These are phyloP conservation scores for Rafetus swinhoei DNA, from an alignment of 2,113 vertebrate species.

Conservation along the genomic window DNA sequence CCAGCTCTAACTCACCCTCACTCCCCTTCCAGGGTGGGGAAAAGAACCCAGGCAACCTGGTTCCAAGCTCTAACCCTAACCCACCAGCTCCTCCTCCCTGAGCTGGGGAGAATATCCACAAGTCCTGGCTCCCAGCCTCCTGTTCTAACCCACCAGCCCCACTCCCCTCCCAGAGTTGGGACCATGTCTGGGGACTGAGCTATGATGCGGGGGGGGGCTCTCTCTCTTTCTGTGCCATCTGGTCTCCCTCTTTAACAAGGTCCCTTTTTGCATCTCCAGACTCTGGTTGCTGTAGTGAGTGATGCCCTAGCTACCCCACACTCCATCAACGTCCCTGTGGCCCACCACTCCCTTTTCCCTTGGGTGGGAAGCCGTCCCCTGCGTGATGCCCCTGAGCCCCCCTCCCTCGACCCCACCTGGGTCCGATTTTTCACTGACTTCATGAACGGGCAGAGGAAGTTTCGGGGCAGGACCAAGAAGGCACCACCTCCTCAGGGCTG, in stretches of 20 bases:
- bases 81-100: neutral
- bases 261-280: neutral
- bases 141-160: neutral
- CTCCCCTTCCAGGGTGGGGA: neutral
- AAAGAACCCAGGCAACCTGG: neutral
- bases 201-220: neutral
- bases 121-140: neutral
- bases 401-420: neutral
- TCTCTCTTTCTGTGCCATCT: too few species aligned
- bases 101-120: neutral
- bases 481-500: constrained; percentile 67
- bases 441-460: constrained; percentile 68
- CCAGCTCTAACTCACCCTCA: neutral
- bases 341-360: fast-evolving
- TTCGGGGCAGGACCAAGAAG: constrained; percentile 75
- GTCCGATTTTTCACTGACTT: constrained; percentile 70
- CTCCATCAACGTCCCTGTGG: neutral
- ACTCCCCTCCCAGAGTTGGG: neutral
- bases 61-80: neutral
- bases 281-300: neutral
- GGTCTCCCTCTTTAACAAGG: neutral
- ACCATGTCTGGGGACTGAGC: too few species aligned
- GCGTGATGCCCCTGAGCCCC: neutral
- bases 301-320: neutral
- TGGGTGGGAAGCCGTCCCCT: neutral